Conservation (phyloP, 1,140 invertebrate genomes). For the Theocolax elegans region DNA sequence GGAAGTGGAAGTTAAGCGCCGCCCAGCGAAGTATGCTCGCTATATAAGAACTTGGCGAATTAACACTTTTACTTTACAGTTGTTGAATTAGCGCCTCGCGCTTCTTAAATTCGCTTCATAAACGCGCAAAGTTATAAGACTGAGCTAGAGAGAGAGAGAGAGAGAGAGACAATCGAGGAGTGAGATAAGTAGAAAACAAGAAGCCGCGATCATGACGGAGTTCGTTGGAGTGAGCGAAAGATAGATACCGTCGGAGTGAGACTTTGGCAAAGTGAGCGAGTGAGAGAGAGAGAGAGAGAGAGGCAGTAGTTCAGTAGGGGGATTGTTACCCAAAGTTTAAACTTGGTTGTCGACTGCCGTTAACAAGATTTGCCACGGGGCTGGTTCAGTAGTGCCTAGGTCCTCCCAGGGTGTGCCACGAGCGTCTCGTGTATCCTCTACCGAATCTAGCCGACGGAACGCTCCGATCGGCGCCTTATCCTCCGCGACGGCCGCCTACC, state of each 20-base stretch:
- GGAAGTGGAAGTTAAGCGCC: slow-evolving; percentile 17
- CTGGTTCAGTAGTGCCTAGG: slow-evolving; percentile 66
- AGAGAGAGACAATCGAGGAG: slow-evolving; percentile 44
- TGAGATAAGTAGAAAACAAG: slow-evolving; percentile 39
- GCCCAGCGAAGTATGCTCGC: not conserved
- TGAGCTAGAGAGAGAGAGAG: slow-evolving; percentile 1
- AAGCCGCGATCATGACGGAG: slow-evolving; percentile 24
- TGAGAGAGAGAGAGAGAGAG: slow-evolving; percentile 50
- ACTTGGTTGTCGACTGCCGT: slow-evolving; percentile 67
- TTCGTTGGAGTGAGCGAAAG: slow-evolving; percentile 44
- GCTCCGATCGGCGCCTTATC: too few species aligned
- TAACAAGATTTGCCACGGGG: slow-evolving; percentile 67
- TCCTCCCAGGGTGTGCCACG: slow-evolving; percentile 62
- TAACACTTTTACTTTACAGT: slow-evolving; percentile 28
- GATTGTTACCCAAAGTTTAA: slow-evolving; percentile 68
- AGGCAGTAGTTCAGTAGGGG: slow-evolving; percentile 52
- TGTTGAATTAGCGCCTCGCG: slow-evolving; percentile 21
- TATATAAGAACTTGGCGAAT: slow-evolving; percentile 25
- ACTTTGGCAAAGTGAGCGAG: slow-evolving; percentile 43
- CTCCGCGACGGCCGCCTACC: slow-evolving; percentile 3
- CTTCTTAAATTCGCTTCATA: slow-evolving; percentile 11
- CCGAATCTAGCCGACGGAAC: too few species aligned
- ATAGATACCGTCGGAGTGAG: slow-evolving; percentile 43
- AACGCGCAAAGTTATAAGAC: slow-evolving; percentile 21
- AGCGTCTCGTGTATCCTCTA: too few species aligned